phyloP scores from a whole-genome alignment of 2,113 vertebrate species.

The Amazona guildingii region DNA sequence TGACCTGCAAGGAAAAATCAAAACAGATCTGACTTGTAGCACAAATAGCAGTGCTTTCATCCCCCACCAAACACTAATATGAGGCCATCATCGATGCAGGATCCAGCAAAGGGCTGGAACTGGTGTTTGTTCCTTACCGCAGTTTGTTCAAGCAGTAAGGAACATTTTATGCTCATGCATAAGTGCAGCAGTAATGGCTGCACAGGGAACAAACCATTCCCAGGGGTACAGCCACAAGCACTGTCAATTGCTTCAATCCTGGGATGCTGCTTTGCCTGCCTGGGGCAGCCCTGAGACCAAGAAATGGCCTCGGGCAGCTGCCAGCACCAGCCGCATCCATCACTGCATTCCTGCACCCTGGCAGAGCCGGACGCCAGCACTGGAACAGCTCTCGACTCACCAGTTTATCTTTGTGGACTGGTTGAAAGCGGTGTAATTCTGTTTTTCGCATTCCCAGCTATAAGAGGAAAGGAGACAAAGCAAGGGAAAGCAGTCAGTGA shows the following conservation, averaged over 20 bases:
- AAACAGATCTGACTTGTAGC: rapidly evolving
- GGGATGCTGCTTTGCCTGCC: neutral
- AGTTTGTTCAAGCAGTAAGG: neutral
- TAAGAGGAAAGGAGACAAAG: neutral
- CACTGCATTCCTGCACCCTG: rapidly evolving
- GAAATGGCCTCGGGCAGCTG: rapidly evolving
- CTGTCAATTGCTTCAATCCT: neutral
- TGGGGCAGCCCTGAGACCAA: rapidly evolving
- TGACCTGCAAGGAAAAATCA: conserved; percentile 60
- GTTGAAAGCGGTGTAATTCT: conserved; percentile 70
- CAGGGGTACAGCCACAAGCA: neutral
- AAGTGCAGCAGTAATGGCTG: neutral
- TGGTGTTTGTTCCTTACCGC: neutral
- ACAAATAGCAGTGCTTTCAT: rapidly evolving
- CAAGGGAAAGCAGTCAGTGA: neutral
- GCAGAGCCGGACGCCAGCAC: neutral
- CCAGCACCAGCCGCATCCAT: neutral
- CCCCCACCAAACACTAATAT: rapidly evolving
- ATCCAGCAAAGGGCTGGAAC: neutral
- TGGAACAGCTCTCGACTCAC: conserved; percentile 53
- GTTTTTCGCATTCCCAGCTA: conserved; percentile 79
- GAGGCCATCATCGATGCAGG: rapidly evolving
- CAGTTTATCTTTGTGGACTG: conserved; percentile 75
- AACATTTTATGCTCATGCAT: neutral
- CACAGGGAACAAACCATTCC: neutral